Percentiles rank a stretch among this genome's conserved stretches.
Conservation (phyloP, 2,797 vertebrate genomes). For the Echiichthys vipera region DNA sequence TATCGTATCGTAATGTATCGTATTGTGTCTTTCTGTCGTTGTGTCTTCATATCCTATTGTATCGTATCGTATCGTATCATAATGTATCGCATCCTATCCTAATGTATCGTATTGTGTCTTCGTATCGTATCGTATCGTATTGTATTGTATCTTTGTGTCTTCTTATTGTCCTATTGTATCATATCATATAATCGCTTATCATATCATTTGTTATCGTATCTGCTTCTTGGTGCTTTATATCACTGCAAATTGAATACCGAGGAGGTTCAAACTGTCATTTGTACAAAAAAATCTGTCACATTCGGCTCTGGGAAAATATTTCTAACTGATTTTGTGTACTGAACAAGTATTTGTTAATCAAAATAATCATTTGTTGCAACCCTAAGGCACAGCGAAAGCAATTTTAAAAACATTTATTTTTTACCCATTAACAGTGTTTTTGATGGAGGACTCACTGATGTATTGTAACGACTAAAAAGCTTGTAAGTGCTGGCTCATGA, state of each 20-base stretch:
- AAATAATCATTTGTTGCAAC: not conserved
- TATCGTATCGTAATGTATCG: too few relatives aligned
- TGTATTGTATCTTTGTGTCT: too few relatives aligned
- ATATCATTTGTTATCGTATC: too few relatives aligned
- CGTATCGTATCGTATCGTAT: too few relatives aligned
- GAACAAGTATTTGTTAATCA: not conserved
- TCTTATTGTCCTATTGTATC: too few relatives aligned
- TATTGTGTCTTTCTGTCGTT: too few relatives aligned
- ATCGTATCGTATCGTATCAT: too few relatives aligned
- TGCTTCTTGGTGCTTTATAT: constrained; percentile 9
- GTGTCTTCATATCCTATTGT: too few relatives aligned
- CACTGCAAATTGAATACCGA: not conserved
- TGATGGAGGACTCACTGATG: not conserved
- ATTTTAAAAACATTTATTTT: not conserved
- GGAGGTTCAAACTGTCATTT: not conserved
- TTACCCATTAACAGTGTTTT: not conserved
- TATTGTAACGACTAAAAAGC: constrained; percentile 5
- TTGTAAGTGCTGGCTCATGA: constrained; percentile 52
- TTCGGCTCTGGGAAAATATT: not conserved
- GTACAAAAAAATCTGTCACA: not conserved
- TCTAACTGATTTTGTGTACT: not conserved
- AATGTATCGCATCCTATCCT: too few relatives aligned
- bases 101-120: too few relatives aligned
- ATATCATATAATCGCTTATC: too few relatives aligned
- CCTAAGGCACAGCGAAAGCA: not conserved